Conservation (phyloP, 1,140 invertebrate species). For the Cheumatopsyche charites region DNA sequence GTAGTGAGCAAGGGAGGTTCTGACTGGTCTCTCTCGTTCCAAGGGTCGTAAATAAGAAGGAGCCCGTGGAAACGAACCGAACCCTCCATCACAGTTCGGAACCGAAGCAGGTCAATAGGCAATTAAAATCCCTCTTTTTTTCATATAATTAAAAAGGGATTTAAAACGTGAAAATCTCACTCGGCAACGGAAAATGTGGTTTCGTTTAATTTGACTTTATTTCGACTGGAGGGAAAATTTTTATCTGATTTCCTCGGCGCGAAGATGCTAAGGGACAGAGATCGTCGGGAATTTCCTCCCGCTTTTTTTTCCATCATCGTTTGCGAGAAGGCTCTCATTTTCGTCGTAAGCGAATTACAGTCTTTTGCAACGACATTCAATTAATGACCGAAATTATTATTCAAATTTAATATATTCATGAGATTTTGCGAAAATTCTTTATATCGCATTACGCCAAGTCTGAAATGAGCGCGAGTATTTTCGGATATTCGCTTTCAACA, state of each 20-base stretch:
- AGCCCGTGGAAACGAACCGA: neutral
- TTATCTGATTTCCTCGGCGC: slow-evolving; percentile 29
- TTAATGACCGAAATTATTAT: slow-evolving; percentile 38
- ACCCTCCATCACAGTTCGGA: neutral
- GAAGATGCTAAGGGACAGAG: slow-evolving; percentile 15
- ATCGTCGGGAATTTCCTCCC: slow-evolving; percentile 29
- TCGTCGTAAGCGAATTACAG: slow-evolving; percentile 35
- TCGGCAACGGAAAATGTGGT: slow-evolving; percentile 39
- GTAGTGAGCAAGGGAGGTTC: slow-evolving; percentile 32
- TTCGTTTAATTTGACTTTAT: slow-evolving; percentile 43
- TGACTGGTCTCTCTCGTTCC: slow-evolving; percentile 11
- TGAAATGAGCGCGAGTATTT: too few species aligned
- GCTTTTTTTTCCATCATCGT: slow-evolving; percentile 6
- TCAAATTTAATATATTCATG: slow-evolving; percentile 40
- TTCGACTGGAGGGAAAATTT: slow-evolving; percentile 33
- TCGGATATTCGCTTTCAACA: too few species aligned
- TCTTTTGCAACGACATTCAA: slow-evolving; percentile 38
- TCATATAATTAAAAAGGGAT: slow-evolving; percentile 42
- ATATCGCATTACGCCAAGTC: too few species aligned
- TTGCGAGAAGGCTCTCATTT: slow-evolving; percentile 23
- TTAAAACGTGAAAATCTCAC: slow-evolving; percentile 39
- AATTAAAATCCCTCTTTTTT: slow-evolving; percentile 41
- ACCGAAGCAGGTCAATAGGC: slow-evolving; percentile 42
- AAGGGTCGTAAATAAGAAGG: slow-evolving; percentile 34
- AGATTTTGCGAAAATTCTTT: slow-evolving; percentile 15